A percentile compares a stretch with the other conserved stretches of the same genome.
phyloP scores from a whole-genome alignment of 2,797 vertebrate genomes.

The Pseudocheirus occidentalis region DNA sequence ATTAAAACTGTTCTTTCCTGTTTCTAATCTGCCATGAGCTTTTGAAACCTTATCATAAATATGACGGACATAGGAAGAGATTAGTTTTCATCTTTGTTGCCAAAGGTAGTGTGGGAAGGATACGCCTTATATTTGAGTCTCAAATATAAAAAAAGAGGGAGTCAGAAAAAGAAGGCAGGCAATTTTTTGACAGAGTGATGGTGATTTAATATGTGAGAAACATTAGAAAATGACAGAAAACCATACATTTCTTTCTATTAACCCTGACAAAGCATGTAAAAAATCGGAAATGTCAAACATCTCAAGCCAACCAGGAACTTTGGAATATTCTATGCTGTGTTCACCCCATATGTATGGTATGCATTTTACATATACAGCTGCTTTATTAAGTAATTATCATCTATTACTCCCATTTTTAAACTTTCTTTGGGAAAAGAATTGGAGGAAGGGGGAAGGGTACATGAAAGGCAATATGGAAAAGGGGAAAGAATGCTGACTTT shows the following conservation, averaged over 20 bases:
- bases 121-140: constrained; percentile 52
- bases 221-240: constrained; percentile 39
- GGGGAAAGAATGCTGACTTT: not conserved
- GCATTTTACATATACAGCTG: constrained; percentile 6
- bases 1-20: constrained; percentile 40
- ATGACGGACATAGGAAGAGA: constrained; percentile 52
- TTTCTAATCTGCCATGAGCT: constrained; percentile 51
- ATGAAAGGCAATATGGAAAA: not conserved
- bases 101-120: constrained; percentile 54
- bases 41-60: constrained; percentile 65
- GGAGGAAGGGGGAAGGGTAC: not conserved
- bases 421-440: not conserved
- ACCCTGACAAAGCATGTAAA: not conserved
- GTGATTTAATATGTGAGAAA: constrained; percentile 41
- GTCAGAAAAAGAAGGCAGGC: constrained; percentile 48
- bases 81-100: constrained; percentile 54
- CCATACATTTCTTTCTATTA: constrained; percentile 27
- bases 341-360: not conserved
- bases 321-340: not conserved
- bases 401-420: not conserved
- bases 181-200: constrained; percentile 45
- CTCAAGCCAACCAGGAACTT: constrained; percentile 27
- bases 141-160: constrained; percentile 33
- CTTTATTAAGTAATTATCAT: constrained; percentile 21
- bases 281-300: constrained; percentile 30